These are phyloP conservation scores for Anhinga anhinga DNA, from an alignment of 2,113 vertebrate genomes.

Conservation along the genomic window DNA sequence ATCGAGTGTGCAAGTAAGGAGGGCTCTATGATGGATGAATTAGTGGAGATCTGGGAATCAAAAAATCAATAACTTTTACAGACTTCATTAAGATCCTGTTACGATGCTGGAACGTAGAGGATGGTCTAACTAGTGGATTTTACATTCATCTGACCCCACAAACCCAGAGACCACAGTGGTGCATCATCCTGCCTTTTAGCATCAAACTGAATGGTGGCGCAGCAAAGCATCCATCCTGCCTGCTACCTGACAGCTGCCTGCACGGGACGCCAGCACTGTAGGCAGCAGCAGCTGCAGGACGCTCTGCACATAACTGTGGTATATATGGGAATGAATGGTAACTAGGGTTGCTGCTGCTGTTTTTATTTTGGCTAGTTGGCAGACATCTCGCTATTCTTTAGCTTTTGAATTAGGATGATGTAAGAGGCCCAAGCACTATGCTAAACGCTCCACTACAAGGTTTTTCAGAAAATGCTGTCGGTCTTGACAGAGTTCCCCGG, in stretches of 20 bases:
- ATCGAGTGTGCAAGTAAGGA: accelerated
- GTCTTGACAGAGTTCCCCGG: not conserved
- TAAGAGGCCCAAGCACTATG: not conserved
- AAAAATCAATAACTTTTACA: not conserved
- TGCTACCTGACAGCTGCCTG: not conserved
- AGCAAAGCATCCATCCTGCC: not conserved
- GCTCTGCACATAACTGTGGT: not conserved
- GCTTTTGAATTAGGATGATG: conserved; percentile 51
- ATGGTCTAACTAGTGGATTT: not conserved
- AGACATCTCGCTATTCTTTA: conserved; percentile 34
- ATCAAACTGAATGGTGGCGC: not conserved
- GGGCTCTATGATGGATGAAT: not conserved
- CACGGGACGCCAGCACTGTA: accelerated
- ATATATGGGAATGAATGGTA: not conserved
- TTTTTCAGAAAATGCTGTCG: conserved; percentile 3
- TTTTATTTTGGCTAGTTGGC: conserved; percentile 46
- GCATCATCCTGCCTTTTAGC: not conserved
- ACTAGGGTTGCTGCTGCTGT: not conserved
- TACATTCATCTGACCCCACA: not conserved
- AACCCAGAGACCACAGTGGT: not conserved
- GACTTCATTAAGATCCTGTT: not conserved
- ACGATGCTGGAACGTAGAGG: not conserved
- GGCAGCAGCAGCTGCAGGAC: not conserved
- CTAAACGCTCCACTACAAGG: not conserved
- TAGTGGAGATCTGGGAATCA: not conserved